Base-by-base conservation (phyloP, 2,113 vertebrate genomes). In the Marmota monax region DNA sequence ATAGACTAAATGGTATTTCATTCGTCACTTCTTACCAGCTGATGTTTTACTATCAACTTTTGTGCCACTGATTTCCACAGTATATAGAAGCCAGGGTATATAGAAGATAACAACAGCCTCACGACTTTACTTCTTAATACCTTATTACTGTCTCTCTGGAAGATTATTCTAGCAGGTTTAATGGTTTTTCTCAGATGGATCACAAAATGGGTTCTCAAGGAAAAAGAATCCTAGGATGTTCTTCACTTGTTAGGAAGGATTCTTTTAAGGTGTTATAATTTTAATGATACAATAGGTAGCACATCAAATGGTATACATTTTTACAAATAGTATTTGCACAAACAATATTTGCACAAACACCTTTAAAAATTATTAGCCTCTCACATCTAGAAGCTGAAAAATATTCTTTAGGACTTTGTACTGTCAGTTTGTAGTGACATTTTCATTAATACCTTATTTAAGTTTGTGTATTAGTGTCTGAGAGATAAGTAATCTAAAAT, bases 361-460 rank as follows among this genome's bases (percentile, higher is more conserved):
- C 7, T 90, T 27, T n/a, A 16, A 51, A 51, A 84, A 92, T 53
- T 79, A 83, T 51, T 63, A 89, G 13, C 79, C 51, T 86, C 53
- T 67, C 76, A 53, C n/a, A 22, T 39, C 27, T 63, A 82, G 58
- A 94, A 73, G 20, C 37, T 58, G 80, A 45, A 70, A 84, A 86
- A 56, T 83, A 76, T 70, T 89, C 7, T 96, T 83, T 87, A 93
- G 77, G 79, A 92, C 25, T 86, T 92, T 29, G 27, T 90, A 63
- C 25, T 70, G 76, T 70, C 69, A 37, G 51, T 23, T 56, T 69
- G 25, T 58, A 85, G 25, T 58, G n/a, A 85, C 89, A 37, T 88
- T 85, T 84, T 84, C 45, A 84, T 53, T 39, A 69, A 56, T 48
- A 37, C 17, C 29, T 84, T 78, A 25, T 77, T n/a, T 83, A 51